Base-by-base conservation (phyloP, 2,113 vertebrate species). In the Oxyura jamaicensis region DNA sequence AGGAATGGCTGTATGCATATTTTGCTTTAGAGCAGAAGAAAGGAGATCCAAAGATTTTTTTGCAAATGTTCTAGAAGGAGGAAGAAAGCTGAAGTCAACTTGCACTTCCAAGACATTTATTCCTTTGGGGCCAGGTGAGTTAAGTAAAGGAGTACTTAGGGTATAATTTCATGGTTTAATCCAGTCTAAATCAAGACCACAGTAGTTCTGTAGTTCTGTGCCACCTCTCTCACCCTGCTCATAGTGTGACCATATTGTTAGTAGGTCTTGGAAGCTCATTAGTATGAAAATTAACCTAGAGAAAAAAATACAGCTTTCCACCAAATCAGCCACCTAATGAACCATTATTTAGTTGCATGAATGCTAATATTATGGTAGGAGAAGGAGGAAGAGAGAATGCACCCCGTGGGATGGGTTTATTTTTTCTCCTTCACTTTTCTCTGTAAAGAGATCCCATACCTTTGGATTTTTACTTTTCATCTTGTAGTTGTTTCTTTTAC, bases 361-460 rank as follows among this genome's bases (percentile, higher is more conserved):
- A 74, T 69, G 20, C 55, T n/a, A 76, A 33, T 79, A 22, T 3
- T 11, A 11, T 3, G 8, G 8, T 33, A 35, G 20, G 25, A 73
- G 7, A 63, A 8, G 8, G 19, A 93, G 26, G 29, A 91, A 65
- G 18, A 67, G 35, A 62, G 81, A 50, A 4, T 48, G 6, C 8
- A 42, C 8, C 28, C 8, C 11, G 7, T 6, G 28, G 19, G 2
- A 9, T 18, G 13, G 10, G 8, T 52, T 72, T 36, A 4, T 0
- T 42, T 36, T 36, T 74, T 75, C 46, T 25, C 2, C 56, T 53
- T 46, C 15, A 41, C 4, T 23, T 71, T 90, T 66, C 13, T 81
- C 29, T 65, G 31, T 82, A 31, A 58, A 85, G 19, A 65, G 22
- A 46, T 79, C 6, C 4, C 0, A 0, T 55, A 63, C 14, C 16